Conservation (phyloP, 2,888 invertebrate species). For the Mesorhabditis sp. region DNA sequence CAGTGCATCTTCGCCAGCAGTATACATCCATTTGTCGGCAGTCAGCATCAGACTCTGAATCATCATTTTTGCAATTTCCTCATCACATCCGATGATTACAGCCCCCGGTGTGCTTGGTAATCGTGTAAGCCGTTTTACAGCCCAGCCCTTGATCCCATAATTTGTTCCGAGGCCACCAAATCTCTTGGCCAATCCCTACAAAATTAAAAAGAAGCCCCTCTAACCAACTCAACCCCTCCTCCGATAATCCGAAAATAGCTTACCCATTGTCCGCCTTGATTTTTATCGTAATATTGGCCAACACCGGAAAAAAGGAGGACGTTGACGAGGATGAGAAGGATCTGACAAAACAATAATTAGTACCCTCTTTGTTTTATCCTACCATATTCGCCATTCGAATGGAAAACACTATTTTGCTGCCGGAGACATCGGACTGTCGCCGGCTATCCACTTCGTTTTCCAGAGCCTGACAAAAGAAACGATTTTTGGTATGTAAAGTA, state of each 20-base stretch:
- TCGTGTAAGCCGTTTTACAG: too few relatives aligned
- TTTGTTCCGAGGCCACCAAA: too few relatives aligned
- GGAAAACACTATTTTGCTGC: conserved; percentile 48
- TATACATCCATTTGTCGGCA: conserved; percentile 50
- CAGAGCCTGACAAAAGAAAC: conserved; percentile 27
- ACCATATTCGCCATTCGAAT: conserved; percentile 53
- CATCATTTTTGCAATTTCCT: background rate
- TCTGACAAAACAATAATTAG: conserved; percentile 19
- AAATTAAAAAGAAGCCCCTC: too few relatives aligned
- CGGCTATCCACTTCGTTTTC: conserved; percentile 52
- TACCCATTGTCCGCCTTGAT: conserved; percentile 32
- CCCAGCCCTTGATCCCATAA: too few relatives aligned
- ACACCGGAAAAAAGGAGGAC: conserved; percentile 50
- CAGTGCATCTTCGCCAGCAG: conserved; percentile 28
- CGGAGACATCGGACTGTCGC: conserved; percentile 46
- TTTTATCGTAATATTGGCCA: conserved; percentile 48
- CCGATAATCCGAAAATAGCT: background rate
- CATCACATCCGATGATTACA: background rate
- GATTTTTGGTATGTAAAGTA: background rate
- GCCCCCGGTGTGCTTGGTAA: background rate
- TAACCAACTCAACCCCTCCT: too few relatives aligned
- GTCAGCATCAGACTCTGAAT: conserved; percentile 44
- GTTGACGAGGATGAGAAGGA: conserved; percentile 46
- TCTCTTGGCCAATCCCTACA: too few relatives aligned
- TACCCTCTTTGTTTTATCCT: conserved; percentile 7